Conservation (phyloP, 1,140 invertebrate genomes). For the Metaphire vulgaris region DNA sequence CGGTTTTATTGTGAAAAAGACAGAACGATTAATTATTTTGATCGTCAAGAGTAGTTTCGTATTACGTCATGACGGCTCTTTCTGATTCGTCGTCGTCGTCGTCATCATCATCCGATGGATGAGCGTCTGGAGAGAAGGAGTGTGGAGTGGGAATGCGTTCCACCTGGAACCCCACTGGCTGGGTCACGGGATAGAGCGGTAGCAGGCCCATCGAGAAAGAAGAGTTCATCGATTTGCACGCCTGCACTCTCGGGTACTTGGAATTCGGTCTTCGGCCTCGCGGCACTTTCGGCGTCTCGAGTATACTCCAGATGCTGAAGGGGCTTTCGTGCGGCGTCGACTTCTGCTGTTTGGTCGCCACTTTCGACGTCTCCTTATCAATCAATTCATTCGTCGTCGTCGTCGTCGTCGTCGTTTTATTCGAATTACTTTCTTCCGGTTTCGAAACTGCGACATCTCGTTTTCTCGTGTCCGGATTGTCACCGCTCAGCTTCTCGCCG, state of each 20-base stretch:
- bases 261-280: background rate
- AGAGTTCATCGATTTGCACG: conserved; percentile 45
- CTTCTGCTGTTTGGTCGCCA: background rate
- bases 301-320: conserved; percentile 21
- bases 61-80: no score
- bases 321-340: background rate
- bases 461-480: no score
- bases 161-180: conserved; percentile 51
- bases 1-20: no score
- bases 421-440: background rate
- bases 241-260: conserved; percentile 51
- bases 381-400: background rate
- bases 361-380: background rate
- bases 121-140: background rate
- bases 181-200: conserved; percentile 52
- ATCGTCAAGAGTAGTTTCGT: no score
- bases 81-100: no score
- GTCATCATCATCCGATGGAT: conserved; percentile 15
- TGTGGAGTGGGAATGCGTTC: conserved; percentile 32
- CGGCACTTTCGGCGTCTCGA: conserved; percentile 8
- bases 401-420: background rate
- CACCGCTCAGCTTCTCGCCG: background rate
- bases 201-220: conserved; percentile 39
- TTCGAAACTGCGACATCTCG: no score
- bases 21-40: no score